A percentile compares a stretch with the other conserved stretches of the same genome.
Conservation (phyloP, 2,888 invertebrate species). For the Plagodis pulveraria region DNA sequence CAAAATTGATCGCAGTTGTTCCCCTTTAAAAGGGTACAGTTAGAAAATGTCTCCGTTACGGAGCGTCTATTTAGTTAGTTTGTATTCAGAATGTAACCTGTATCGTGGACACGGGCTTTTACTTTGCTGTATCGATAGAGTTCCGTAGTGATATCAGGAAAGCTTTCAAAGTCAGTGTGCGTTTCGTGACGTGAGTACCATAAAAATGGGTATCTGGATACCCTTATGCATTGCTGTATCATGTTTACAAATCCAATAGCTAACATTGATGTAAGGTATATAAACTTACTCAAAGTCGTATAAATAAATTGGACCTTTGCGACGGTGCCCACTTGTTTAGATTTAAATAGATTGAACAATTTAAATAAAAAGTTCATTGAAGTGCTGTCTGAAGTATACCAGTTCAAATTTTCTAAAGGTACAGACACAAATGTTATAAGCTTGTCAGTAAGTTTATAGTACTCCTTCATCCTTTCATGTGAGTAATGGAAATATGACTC, state of each 20-base stretch:
- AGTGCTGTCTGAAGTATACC: too few species aligned
- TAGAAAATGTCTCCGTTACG: constrained; percentile 33
- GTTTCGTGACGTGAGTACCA: constrained; percentile 21
- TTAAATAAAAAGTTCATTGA: too few species aligned
- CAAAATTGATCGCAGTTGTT: constrained; percentile 30
- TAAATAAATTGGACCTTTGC: too few species aligned
- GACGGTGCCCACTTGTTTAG: too few species aligned
- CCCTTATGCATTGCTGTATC: not conserved
- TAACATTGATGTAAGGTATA: too few species aligned
- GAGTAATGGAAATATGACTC: too few species aligned
- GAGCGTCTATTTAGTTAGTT: constrained; percentile 59
- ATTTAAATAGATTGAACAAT: too few species aligned
- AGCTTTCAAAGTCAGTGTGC: constrained; percentile 4
- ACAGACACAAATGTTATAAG: too few species aligned
- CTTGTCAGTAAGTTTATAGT: too few species aligned
- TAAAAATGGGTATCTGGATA: not conserved
- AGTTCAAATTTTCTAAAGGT: too few species aligned
- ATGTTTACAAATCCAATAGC: not conserved
- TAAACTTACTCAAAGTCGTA: too few species aligned
- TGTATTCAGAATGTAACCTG: constrained; percentile 65
- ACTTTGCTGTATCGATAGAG: constrained; percentile 50
- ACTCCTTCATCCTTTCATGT: too few species aligned
- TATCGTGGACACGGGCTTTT: constrained; percentile 60
- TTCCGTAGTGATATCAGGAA: constrained; percentile 7
- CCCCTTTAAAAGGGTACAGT: constrained; percentile 47